These are phyloP conservation scores for Lissonota sp. DNA, from an alignment of 2,888 invertebrate genomes.

Conservation along the genomic window DNA sequence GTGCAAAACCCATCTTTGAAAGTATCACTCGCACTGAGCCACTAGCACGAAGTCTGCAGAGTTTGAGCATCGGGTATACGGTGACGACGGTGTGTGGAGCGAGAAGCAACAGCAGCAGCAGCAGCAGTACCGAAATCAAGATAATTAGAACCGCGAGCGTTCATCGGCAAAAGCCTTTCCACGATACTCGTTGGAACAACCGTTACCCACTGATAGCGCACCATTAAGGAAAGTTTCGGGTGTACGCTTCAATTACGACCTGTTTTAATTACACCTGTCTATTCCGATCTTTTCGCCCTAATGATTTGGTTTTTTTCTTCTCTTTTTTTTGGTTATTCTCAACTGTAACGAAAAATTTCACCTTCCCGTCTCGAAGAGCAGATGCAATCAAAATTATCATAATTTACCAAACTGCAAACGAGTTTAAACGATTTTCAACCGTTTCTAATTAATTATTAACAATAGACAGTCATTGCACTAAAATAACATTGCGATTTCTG, in stretches of 20 bases:
- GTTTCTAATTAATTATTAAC: no score
- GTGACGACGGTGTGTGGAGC: not conserved
- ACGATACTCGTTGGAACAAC: constrained; percentile 78
- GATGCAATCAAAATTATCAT: no score
- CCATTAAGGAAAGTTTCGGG: constrained; percentile 79
- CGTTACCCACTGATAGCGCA: constrained; percentile 78
- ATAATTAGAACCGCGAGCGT: constrained; percentile 64
- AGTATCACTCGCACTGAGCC: constrained; percentile 14
- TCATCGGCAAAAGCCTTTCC: constrained; percentile 67
- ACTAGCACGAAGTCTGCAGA: not conserved
- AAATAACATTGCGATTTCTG: no score
- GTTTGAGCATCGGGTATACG: no score
- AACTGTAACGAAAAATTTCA: constrained; percentile 42
- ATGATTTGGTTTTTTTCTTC: constrained; percentile 32
- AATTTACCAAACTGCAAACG: no score
- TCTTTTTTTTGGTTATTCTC: constrained; percentile 33
- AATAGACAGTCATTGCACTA: no score
- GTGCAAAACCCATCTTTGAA: constrained; percentile 14
- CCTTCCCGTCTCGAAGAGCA: not conserved
- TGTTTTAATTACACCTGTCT: constrained; percentile 78
- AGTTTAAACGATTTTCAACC: no score
- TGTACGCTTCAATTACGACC: constrained; percentile 77
- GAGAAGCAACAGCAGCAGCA: constrained; percentile 34
- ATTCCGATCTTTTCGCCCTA: constrained; percentile 57
- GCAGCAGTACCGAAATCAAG: constrained; percentile 53